A percentile compares a stretch with the other conserved stretches of the same genome.
These are phyloP conservation scores for Rostratula benghalensis DNA, from an alignment of 2,113 vertebrate species.

Conservation along the genomic window DNA sequence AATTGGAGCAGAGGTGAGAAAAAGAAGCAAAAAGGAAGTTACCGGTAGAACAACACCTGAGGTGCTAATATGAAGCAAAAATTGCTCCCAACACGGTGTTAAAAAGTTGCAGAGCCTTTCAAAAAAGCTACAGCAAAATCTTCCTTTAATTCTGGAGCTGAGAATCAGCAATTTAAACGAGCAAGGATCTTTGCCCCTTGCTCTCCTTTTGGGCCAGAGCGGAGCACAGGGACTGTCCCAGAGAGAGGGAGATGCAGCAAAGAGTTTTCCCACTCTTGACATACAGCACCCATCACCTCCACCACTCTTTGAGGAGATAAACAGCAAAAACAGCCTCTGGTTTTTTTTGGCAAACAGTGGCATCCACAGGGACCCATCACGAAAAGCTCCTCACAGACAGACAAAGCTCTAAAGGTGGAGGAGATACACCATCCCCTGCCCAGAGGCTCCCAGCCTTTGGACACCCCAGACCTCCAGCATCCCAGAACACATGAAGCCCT, in stretches of 20 bases:
- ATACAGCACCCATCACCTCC: background rate
- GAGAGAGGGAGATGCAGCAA: background rate
- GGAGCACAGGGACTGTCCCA: background rate
- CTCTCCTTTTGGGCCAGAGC: background rate
- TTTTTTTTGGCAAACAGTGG: background rate
- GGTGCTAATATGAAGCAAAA: constrained; percentile 10
- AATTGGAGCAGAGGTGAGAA: constrained; percentile 39
- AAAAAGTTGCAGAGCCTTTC: background rate
- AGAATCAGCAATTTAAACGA: background rate
- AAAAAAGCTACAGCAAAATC: background rate
- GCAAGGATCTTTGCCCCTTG: background rate
- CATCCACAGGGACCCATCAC: background rate
- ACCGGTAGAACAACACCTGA: background rate
- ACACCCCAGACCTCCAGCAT: background rate
- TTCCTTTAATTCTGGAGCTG: background rate
- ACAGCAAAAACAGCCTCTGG: background rate
- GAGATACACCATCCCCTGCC: background rate
- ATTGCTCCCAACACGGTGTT: background rate
- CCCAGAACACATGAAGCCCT: background rate
- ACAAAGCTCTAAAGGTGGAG: background rate
- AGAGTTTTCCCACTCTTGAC: background rate
- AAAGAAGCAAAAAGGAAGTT: background rate
- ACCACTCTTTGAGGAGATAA: fast-evolving
- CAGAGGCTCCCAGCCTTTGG: background rate
- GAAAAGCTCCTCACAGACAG: background rate